Evolutionary conservation across 2,113 vertebrate genomes (phyloP), one percentile per base, ranked within the genome.

Genomic region (Tragelaphus scriptus): DNA sequence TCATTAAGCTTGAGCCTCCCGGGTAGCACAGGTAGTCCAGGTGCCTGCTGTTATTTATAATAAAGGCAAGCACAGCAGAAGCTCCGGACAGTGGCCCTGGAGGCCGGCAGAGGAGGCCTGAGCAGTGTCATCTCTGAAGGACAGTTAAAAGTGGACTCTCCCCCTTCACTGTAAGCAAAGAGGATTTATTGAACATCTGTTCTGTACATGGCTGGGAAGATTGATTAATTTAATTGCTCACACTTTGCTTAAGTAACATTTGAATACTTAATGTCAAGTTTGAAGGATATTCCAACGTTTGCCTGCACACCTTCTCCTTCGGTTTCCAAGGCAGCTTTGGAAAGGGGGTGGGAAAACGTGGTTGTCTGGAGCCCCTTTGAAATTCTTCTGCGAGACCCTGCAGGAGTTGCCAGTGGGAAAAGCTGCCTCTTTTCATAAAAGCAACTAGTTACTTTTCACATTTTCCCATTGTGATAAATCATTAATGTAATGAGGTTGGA

Each of bases 31-130:
- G 99, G 99, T 99, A 99, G 99, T 99, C 99, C 99, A 99, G 99
- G 99, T 99, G 99, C 99, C 99, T 99, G 99, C 99, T 99, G 99
- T 99, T 99, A 99, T 99, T 99, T 99, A 99, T 99, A 99, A 99
- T 99, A 99, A 99, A 99, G 99, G 99, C 99, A 99, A 99, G 99
- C 99, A 97, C 99, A 99, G 99, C 99, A 99, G 99, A 99, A 99
- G 99, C 98, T 86, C 98, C 99, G 99, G 99, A 99, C 98, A 98
- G 98, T 98, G 99, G 99, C 99, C 99, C 99, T 98, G 98, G 99
- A 98, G 99, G 99, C 99, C 98, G 68, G 98, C 94, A 94, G 99
- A 99, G 99, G 99, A 99, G 98, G 90, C 98, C 98, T 99, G 99
- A 99, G 98, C 88, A 79, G 99, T 99, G 99, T 99, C 99, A 99